These are phyloP conservation scores for Syngnathus rostellatus DNA, from an alignment of 2,797 vertebrate species.

Conservation along the genomic window DNA sequence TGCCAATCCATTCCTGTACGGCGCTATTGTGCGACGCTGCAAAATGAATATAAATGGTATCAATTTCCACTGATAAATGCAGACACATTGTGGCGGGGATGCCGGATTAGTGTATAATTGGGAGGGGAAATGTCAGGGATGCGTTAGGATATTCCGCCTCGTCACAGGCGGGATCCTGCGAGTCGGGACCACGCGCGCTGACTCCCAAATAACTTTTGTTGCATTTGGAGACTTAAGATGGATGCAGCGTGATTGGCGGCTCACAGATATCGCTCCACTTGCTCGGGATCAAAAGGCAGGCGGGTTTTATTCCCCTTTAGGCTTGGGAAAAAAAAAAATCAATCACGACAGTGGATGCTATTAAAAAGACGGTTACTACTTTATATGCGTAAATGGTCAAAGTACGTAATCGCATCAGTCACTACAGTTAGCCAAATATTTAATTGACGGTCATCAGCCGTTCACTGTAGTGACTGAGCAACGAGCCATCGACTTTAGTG, in stretches of 20 bases:
- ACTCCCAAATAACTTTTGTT: background rate
- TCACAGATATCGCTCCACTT: background rate
- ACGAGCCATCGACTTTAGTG: background rate
- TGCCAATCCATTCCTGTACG: conserved; percentile 42
- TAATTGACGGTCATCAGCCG: no score
- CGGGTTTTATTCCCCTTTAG: background rate
- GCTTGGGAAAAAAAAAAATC: background rate
- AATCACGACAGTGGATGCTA: no score
- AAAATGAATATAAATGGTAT: conserved; percentile 61
- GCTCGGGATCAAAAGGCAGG: background rate
- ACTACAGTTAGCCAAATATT: no score
- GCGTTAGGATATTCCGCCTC: conserved; percentile 31
- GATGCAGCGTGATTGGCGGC: background rate
- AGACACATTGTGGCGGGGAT: conserved; percentile 50
- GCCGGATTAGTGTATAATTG: conserved; percentile 58
- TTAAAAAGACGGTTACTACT: no score
- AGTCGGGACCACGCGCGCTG: background rate
- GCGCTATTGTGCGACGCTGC: conserved; percentile 44
- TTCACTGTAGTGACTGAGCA: no score
- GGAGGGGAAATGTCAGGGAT: conserved; percentile 54
- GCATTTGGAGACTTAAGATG: background rate
- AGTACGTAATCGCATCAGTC: no score
- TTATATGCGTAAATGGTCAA: no score
- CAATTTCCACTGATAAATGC: conserved; percentile 59
- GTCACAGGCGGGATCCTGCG: background rate